Conservation (phyloP, 2,797 vertebrate species). For the Kryptolebias ocellatus region DNA sequence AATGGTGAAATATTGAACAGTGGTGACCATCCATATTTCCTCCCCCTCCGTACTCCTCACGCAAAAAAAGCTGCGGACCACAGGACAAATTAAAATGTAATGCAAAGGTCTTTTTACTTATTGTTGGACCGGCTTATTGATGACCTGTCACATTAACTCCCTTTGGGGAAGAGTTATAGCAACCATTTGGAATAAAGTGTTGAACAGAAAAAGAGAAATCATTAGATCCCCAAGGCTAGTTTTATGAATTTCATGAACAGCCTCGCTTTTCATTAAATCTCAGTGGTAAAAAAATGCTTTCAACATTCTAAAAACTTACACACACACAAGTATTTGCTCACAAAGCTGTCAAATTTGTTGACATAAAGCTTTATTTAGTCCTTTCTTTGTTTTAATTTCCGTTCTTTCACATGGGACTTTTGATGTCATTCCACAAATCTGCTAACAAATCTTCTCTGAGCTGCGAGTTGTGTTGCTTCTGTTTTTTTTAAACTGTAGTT, state of each 20-base stretch:
- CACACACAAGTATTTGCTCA: background rate
- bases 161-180: conserved; percentile 79
- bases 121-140: conserved; percentile 79
- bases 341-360: conserved; percentile 44
- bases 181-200: conserved; percentile 81
- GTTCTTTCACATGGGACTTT: conserved; percentile 13
- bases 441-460: conserved; percentile 16
- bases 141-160: conserved; percentile 80
- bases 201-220: conserved; percentile 75
- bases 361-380: conserved; percentile 50
- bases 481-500: conserved; percentile 3
- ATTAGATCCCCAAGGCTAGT: conserved; percentile 70
- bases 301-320: conserved; percentile 57
- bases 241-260: conserved; percentile 79
- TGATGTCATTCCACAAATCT: conserved; percentile 31
- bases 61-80: conserved; percentile 54
- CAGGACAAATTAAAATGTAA: conserved; percentile 81
- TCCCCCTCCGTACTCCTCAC: conserved; percentile 33
- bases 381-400: conserved; percentile 36
- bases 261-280: conserved; percentile 75
- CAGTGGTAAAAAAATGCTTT: conserved; percentile 67
- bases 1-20: conserved; percentile 73
- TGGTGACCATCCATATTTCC: conserved; percentile 26
- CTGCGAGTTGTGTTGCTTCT: conserved; percentile 8
- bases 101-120: conserved; percentile 80